Conservation (phyloP, 2,888 invertebrate genomes). For the Drosophila cracens region DNA sequence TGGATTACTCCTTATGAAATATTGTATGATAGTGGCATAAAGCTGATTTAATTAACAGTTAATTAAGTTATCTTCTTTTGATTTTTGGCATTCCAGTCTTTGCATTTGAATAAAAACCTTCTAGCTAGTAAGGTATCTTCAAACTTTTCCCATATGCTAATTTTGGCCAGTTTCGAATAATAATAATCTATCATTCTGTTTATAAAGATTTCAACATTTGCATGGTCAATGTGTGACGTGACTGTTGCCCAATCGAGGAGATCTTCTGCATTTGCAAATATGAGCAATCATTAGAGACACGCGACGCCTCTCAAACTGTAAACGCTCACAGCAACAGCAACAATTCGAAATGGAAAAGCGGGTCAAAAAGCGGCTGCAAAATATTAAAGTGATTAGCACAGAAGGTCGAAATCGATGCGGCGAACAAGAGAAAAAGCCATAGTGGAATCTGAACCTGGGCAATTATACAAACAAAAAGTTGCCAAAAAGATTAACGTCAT, state of each 20-base stretch:
- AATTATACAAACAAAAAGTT: slow-evolving; percentile 72
- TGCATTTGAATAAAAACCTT: neutral
- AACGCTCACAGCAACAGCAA: slow-evolving; percentile 53
- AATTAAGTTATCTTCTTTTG: neutral
- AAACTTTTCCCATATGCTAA: slow-evolving; percentile 11
- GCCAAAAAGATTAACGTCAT: slow-evolving; percentile 72
- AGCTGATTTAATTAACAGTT: neutral
- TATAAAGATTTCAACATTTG: slow-evolving; percentile 19
- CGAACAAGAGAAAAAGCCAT: neutral
- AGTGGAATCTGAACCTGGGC: slow-evolving; percentile 34
- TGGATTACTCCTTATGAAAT: neutral
- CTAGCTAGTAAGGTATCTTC: neutral
- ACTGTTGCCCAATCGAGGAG: slow-evolving; percentile 55
- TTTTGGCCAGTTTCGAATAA: neutral
- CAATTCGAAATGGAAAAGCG: slow-evolving; percentile 62
- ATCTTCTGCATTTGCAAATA: slow-evolving; percentile 53
- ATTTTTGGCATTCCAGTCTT: neutral
- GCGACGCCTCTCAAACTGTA: slow-evolving; percentile 73
- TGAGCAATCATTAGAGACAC: slow-evolving; percentile 67
- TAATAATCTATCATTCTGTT: slow-evolving; percentile 26
- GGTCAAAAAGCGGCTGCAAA: slow-evolving; percentile 70
- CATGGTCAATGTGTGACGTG: slow-evolving; percentile 40
- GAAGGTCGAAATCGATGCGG: slow-evolving; percentile 24
- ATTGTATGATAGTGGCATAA: neutral
- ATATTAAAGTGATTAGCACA: slow-evolving; percentile 67